phyloP scores from a whole-genome alignment of 2,888 invertebrate genomes.

The Leptarthrus brevirostris region DNA sequence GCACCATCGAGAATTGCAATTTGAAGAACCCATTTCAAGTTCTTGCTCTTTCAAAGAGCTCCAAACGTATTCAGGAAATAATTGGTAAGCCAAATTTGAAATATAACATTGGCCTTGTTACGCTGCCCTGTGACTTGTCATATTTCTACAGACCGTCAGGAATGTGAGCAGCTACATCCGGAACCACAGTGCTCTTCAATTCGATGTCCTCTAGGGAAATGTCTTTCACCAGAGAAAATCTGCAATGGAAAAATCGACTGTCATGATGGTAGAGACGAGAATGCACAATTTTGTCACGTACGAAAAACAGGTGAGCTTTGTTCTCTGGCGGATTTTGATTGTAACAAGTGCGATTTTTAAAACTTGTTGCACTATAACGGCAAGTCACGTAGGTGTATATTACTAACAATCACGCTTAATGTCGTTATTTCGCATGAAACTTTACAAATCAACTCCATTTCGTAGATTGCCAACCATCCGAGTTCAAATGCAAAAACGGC shows the following conservation, averaged over 20 bases:
- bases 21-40: constrained; percentile 59
- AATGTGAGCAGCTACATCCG: constrained; percentile 57
- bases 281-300: constrained; percentile 59
- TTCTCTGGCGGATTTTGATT: neutral
- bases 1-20: constrained; percentile 64
- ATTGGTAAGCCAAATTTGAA: constrained; percentile 59
- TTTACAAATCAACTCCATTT: constrained; percentile 25
- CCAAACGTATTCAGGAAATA: constrained; percentile 59
- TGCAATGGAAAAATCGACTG: constrained; percentile 80
- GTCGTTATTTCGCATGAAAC: constrained; percentile 13
- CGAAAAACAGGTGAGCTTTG: constrained; percentile 57
- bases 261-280: constrained; percentile 77
- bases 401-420: too few relatives aligned
- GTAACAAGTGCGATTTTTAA: too few relatives aligned
- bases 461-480: constrained; percentile 73
- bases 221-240: constrained; percentile 71
- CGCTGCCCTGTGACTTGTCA: constrained; percentile 15
- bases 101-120: constrained; percentile 47
- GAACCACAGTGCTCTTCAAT: constrained; percentile 70
- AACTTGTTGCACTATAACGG: too few relatives aligned
- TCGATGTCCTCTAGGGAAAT: constrained; percentile 78
- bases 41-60: constrained; percentile 57
- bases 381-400: neutral
- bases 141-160: constrained; percentile 58
- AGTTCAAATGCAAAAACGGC: constrained; percentile 74